These are phyloP conservation scores for Ispidina picta DNA, from an alignment of 2,797 vertebrate species.

Conservation along the genomic window DNA sequence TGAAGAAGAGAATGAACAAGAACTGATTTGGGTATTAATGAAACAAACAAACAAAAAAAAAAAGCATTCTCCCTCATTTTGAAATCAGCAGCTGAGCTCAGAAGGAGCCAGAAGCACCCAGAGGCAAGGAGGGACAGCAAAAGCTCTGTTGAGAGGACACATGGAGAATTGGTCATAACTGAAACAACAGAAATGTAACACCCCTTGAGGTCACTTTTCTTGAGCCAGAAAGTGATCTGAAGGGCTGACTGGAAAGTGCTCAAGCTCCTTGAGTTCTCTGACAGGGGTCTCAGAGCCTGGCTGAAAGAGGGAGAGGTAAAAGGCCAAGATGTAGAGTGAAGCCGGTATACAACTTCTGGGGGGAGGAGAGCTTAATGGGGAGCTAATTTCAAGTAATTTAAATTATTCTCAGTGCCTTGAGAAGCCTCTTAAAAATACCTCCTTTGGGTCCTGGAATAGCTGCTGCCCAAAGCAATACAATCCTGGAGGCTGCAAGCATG, in stretches of 20 bases:
- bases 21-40: background rate
- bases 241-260: background rate
- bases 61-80: background rate
- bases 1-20: background rate
- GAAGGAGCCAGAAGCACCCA: background rate
- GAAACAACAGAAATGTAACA: background rate
- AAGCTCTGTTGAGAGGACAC: background rate
- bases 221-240: background rate
- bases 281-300: background rate
- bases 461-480: background rate
- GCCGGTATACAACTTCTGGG: background rate
- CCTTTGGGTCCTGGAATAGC: background rate
- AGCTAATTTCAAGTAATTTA: background rate
- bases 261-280: accelerated
- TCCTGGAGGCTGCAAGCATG: background rate
- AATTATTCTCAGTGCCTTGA: background rate
- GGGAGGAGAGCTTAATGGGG: background rate
- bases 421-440: background rate
- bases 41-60: background rate
- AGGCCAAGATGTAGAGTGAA: background rate
- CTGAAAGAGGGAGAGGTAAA: background rate
- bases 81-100: background rate
- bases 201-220: background rate
- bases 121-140: background rate
- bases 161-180: background rate